A percentile compares a stretch with the other conserved stretches of the same genome.
These are phyloP conservation scores for Samia ricini DNA, from an alignment of 1,140 invertebrate genomes.

Conservation along the genomic window DNA sequence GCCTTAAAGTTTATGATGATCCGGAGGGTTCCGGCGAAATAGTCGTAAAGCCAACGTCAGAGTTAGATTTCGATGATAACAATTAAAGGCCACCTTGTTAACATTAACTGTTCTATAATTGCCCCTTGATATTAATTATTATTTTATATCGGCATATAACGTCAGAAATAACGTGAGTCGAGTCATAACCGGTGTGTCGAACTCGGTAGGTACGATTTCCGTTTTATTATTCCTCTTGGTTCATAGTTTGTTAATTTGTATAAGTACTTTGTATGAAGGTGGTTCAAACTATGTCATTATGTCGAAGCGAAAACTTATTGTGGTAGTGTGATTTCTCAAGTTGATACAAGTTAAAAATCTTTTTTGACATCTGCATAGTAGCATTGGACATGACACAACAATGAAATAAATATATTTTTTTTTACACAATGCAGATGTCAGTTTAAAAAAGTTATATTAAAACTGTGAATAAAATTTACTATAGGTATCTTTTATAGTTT, in stretches of 20 bases:
- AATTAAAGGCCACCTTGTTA: constrained; percentile 69
- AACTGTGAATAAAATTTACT: too few species aligned
- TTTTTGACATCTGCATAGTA: too few species aligned
- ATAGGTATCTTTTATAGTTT: too few species aligned
- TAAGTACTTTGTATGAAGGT: too few species aligned
- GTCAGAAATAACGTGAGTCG: constrained; percentile 12
- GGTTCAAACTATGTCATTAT: too few species aligned
- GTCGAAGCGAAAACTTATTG: too few species aligned
- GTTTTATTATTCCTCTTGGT: background rate
- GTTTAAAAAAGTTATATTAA: too few species aligned
- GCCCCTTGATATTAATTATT: constrained; percentile 55
- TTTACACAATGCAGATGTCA: too few species aligned
- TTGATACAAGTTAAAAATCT: too few species aligned
- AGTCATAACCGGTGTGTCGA: constrained; percentile 5
- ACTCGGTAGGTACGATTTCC: constrained; percentile 1
- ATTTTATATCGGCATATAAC: constrained; percentile 26
- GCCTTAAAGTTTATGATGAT: constrained; percentile 47
- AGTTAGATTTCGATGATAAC: constrained; percentile 64
- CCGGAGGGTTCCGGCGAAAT: constrained; percentile 53
- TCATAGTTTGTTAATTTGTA: background rate
- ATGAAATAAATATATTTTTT: too few species aligned
- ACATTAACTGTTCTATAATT: constrained; percentile 68
- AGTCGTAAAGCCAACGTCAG: constrained; percentile 57
- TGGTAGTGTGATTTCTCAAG: too few species aligned
- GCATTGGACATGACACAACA: too few species aligned